Conservation (phyloP, 2,888 invertebrate genomes). For the Hirtodrosophila confusa region DNA sequence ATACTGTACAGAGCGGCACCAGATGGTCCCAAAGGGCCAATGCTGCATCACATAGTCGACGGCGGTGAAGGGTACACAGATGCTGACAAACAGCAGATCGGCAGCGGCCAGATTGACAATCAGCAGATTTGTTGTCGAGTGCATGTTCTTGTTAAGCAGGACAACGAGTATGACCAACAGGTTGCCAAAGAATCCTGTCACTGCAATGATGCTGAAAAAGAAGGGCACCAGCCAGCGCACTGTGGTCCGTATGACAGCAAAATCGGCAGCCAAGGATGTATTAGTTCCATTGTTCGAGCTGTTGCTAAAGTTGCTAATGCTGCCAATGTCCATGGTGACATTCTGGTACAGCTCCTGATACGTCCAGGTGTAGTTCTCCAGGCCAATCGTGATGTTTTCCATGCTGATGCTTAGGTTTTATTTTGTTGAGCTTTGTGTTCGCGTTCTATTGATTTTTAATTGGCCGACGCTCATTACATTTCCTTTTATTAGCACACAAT, state of each 20-base stretch:
- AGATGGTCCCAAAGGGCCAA: conserved; percentile 95
- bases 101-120: conserved; percentile 95
- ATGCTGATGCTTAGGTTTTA: conserved; percentile 14
- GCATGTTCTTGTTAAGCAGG: conserved; percentile 94
- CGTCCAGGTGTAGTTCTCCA: conserved; percentile 14
- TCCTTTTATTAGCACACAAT: conserved; percentile 41
- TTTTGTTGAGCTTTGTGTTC: conserved; percentile 11
- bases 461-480: conserved; percentile 39
- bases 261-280: background rate
- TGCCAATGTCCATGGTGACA: conserved; percentile 3
- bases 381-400: conserved; percentile 27
- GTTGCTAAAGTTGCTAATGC: conserved; percentile 7
- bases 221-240: conserved; percentile 88
- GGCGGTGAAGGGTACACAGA: conserved; percentile 97
- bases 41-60: conserved; percentile 92
- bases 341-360: background rate
- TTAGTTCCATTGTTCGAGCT: conserved; percentile 14
- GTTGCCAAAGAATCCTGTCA: conserved; percentile 94
- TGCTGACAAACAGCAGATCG: conserved; percentile 94
- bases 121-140: conserved; percentile 96
- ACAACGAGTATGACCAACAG: conserved; percentile 94
- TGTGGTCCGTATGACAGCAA: conserved; percentile 47
- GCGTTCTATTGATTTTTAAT: conserved; percentile 37
- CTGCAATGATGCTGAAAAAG: conserved; percentile 92
- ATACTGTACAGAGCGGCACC: conserved; percentile 96